These are phyloP conservation scores for Mylabris sibirica DNA, from an alignment of 2,888 invertebrate species.

Conservation along the genomic window DNA sequence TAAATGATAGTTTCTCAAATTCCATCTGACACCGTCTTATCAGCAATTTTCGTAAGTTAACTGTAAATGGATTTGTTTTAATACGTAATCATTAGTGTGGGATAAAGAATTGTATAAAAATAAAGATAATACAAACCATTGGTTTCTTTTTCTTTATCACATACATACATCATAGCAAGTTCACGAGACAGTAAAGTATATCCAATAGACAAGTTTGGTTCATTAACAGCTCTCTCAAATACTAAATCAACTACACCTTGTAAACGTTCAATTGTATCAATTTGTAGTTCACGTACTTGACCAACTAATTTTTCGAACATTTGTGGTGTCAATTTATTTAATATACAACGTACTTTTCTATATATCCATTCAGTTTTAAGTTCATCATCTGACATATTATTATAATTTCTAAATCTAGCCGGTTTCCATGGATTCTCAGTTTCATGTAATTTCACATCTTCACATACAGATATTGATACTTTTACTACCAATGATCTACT, in stretches of 20 bases:
- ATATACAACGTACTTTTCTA: conserved; percentile 83
- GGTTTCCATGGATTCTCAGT: conserved; percentile 94
- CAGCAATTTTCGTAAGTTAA: conserved; percentile 80
- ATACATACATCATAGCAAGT: conserved; percentile 71
- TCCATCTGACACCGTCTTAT: conserved; percentile 87
- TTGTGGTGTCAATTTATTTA: conserved; percentile 95
- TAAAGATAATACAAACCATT: not conserved
- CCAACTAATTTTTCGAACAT: conserved; percentile 85
- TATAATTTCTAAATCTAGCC: conserved; percentile 63
- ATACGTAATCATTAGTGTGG: conserved; percentile 19
- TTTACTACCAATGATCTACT: conserved; percentile 69
- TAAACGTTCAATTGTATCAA: conserved; percentile 80
- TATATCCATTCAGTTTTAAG: conserved; percentile 71
- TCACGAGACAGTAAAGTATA: conserved; percentile 89
- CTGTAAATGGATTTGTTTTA: conserved; percentile 45
- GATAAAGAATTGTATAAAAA: conserved; percentile 41
- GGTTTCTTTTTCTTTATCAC: conserved; percentile 8
- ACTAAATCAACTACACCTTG: conserved; percentile 87
- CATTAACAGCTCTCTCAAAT: conserved; percentile 95
- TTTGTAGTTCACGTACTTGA: conserved; percentile 78
- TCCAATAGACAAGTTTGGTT: conserved; percentile 91
- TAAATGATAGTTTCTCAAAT: conserved; percentile 83
- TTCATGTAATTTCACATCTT: conserved; percentile 85
- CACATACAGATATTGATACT: conserved; percentile 74
- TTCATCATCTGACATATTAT: conserved; percentile 59